Evolutionary conservation across 2,113 vertebrate genomes (phyloP).

Genomic region (Leptodactylus fuscus): DNA sequence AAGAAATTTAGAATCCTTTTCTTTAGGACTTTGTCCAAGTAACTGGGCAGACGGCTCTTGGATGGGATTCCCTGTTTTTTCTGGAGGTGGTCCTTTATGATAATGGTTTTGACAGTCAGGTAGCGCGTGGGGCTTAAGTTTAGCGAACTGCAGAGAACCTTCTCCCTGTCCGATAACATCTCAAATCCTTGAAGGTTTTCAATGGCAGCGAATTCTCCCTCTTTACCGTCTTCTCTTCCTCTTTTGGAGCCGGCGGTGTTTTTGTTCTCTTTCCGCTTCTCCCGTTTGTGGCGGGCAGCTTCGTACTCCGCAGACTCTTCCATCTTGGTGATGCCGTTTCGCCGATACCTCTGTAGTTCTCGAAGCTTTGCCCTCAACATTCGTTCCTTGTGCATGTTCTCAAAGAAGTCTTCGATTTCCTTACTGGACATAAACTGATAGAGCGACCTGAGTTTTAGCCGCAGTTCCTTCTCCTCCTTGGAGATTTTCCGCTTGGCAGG

Average conservation of each 20-base stretch:
- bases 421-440: constrained; percentile 97
- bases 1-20: constrained; percentile 95
- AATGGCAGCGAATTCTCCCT: constrained; percentile 90
- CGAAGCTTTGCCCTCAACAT: constrained; percentile 90
- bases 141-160: constrained; percentile 91
- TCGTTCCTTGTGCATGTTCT: constrained; percentile 95
- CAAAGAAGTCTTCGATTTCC: constrained; percentile 95
- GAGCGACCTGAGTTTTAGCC: constrained; percentile 84
- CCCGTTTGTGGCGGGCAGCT: constrained; percentile 92
- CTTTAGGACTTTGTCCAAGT: constrained; percentile 95
- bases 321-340: constrained; percentile 92
- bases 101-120: constrained; percentile 95
- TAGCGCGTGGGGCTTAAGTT: constrained; percentile 92
- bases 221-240: constrained; percentile 88
- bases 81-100: constrained; percentile 97
- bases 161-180: constrained; percentile 93
- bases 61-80: constrained; percentile 94
- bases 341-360: constrained; percentile 93
- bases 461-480: constrained; percentile 94
- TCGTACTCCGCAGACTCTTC: constrained; percentile 94
- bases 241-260: constrained; percentile 80
- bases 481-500: constrained; percentile 86
- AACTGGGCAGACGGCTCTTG: constrained; percentile 94
- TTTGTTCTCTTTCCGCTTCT: constrained; percentile 94
- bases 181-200: constrained; percentile 93